These are phyloP conservation scores for Eristalinus sepulchralis DNA, from an alignment of 2,888 invertebrate genomes.

Conservation along the genomic window DNA sequence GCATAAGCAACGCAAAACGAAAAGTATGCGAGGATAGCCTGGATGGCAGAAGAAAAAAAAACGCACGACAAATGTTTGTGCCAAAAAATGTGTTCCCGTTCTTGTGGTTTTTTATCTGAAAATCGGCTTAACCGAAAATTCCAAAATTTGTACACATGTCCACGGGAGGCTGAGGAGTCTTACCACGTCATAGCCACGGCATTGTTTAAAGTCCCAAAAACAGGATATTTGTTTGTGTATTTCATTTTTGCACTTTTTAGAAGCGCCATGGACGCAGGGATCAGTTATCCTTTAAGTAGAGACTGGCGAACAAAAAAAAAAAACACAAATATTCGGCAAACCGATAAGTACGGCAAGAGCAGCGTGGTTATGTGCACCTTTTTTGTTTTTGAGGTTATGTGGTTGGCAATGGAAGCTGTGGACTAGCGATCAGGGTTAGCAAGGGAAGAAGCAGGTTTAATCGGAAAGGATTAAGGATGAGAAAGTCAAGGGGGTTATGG, in stretches of 20 bases:
- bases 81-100: constrained; percentile 58
- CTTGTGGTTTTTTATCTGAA: constrained; percentile 65
- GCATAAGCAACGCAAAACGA: background rate
- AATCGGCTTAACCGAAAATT: constrained; percentile 66
- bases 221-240: background rate
- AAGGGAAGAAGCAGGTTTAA: background rate
- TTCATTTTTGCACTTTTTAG: background rate
- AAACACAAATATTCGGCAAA: background rate
- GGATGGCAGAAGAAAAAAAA: background rate
- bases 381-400: background rate
- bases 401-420: background rate
- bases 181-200: background rate
- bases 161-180: constrained; percentile 21
- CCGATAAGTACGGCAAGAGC: background rate
- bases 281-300: background rate
- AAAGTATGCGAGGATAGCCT: background rate
- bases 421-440: background rate
- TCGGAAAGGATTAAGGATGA: background rate
- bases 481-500: background rate
- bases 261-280: background rate
- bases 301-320: background rate
- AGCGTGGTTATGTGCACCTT: background rate
- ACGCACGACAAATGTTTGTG: constrained; percentile 43
- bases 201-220: constrained; percentile 12
- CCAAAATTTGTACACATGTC: constrained; percentile 26